Conservation (phyloP, 2,113 vertebrate genomes). For the Oryzias javanicus region DNA sequence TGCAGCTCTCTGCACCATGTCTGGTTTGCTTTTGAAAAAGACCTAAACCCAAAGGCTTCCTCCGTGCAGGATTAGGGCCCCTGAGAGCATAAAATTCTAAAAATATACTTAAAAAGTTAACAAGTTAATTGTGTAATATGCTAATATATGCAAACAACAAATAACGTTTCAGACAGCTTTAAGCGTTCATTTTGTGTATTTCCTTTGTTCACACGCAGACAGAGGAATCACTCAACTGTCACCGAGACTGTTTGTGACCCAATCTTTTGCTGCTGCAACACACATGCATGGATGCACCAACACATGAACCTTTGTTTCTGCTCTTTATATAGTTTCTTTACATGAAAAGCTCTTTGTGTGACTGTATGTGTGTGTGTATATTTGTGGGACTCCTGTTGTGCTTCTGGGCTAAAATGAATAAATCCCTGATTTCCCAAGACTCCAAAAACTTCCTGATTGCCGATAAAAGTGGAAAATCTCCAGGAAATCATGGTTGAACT, state of each 20-base stretch:
- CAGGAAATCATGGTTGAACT: no score
- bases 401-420: no score
- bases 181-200: constrained; percentile 34
- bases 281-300: constrained; percentile 30
- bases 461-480: no score
- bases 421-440: no score
- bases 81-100: no score
- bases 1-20: no score
- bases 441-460: no score
- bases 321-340: constrained; percentile 38
- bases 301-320: constrained; percentile 40
- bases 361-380: constrained; percentile 16
- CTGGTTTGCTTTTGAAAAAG: no score
- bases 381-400: no score
- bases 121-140: neutral
- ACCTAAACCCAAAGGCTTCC: no score
- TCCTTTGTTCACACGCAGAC: constrained; percentile 42
- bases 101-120: neutral
- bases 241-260: constrained; percentile 74
- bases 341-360: constrained; percentile 28
- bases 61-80: no score
- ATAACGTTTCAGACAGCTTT: constrained; percentile 41
- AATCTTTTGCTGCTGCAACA: constrained; percentile 74
- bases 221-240: constrained; percentile 70
- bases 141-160: neutral